Evolutionary conservation across 2,113 vertebrate species (phyloP).

Genomic region (Telmatochromis sp.): DNA sequence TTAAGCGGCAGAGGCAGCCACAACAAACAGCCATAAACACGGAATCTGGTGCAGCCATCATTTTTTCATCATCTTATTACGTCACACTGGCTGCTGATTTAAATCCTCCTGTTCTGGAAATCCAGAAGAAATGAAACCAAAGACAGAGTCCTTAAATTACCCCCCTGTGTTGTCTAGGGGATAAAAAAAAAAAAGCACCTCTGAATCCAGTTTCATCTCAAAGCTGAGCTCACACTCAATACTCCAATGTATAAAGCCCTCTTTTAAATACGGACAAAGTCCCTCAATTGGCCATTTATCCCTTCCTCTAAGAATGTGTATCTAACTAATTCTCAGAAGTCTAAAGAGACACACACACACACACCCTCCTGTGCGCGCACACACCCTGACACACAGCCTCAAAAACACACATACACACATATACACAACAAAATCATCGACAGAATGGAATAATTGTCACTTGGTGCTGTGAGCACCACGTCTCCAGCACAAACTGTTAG

Average conservation of each 20-base stretch:
- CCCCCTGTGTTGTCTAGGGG: slow-evolving; percentile 33
- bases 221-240: slow-evolving; percentile 51
- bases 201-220: slow-evolving; percentile 55
- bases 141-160: slow-evolving; percentile 52
- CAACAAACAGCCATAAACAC: background rate
- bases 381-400: background rate
- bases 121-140: slow-evolving; percentile 28
- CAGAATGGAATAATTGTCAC: slow-evolving; percentile 44
- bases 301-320: slow-evolving; percentile 47
- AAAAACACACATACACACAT: background rate
- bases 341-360: slow-evolving; percentile 32
- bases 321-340: slow-evolving; percentile 58
- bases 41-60: background rate
- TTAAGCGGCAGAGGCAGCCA: background rate
- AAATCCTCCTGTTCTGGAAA: slow-evolving; percentile 25
- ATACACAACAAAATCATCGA: slow-evolving; percentile 17
- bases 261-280: slow-evolving; percentile 44
- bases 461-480: background rate
- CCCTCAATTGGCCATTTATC: slow-evolving; percentile 56
- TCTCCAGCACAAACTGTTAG: slow-evolving; percentile 33
- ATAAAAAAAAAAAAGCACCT: slow-evolving; percentile 49
- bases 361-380: background rate
- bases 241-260: slow-evolving; percentile 49
- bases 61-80: background rate
- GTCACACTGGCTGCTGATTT: background rate